Evolutionary conservation across 2,113 vertebrate genomes (phyloP).

Genomic region (Mionectes macconnelli): DNA sequence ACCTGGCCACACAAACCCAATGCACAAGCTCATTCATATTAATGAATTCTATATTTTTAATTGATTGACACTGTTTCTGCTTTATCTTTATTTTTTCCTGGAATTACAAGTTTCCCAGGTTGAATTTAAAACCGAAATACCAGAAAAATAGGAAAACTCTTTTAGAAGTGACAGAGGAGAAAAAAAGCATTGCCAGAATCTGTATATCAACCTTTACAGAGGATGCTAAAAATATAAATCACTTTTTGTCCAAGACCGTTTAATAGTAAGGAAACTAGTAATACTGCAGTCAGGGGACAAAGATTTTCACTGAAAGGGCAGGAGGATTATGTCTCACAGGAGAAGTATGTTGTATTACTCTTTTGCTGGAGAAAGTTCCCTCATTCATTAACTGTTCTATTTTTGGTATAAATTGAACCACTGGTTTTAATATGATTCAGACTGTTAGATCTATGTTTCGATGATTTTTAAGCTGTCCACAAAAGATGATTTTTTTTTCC

Average conservation of each 20-base stretch:
- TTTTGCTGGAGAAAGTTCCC: not conserved
- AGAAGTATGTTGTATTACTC: not conserved
- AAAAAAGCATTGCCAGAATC: not conserved
- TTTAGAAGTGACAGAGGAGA: not conserved
- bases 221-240: not conserved
- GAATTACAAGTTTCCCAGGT: not conserved
- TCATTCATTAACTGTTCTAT: not conserved
- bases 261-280: not conserved
- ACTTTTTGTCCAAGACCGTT: not conserved
- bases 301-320: not conserved
- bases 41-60: not conserved
- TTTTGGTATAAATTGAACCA: not conserved
- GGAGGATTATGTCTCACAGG: not conserved
- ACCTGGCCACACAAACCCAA: not conserved
- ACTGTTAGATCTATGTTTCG: not conserved
- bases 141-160: not conserved
- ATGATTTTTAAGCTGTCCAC: not conserved
- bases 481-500: not conserved
- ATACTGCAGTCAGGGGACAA: not conserved
- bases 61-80: not conserved
- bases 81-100: not conserved
- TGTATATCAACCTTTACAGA: not conserved
- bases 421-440: not conserved
- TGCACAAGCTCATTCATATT: not conserved
- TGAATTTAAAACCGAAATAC: not conserved